Evolutionary conservation across 30 jellyfish, hydroid and myxozoan genomes (phyloP).

Genomic region (Clytia hemisphaerica): DNA sequence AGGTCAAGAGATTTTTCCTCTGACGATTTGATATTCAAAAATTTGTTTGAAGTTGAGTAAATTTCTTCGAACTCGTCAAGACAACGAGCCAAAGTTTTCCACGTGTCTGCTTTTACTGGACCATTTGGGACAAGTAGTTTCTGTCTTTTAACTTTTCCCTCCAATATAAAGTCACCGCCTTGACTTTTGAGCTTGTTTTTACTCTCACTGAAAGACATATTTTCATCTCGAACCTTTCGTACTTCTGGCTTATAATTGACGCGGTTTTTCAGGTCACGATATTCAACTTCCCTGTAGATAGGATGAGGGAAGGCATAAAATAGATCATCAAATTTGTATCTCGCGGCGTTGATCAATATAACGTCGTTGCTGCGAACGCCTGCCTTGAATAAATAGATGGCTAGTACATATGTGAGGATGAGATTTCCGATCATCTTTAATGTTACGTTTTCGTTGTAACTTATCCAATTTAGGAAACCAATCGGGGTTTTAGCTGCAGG

Average conservation of each 20-base stretch:
- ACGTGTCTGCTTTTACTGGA: neutral
- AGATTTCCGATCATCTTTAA: neutral
- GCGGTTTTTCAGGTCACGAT: neutral
- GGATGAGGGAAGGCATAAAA: no score
- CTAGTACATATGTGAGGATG: neutral
- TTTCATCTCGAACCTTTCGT: neutral
- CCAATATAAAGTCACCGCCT: conserved; percentile 1
- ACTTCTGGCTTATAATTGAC: neutral
- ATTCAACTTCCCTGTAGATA: neutral
- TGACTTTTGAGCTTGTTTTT: neutral
- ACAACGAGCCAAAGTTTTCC: conserved; percentile 5
- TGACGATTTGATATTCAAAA: no score
- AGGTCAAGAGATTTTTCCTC: no score
- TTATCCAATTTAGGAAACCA: neutral
- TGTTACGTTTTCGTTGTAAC: neutral
- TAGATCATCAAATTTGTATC: neutral
- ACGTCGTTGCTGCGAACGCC: neutral
- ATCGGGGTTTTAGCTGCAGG: accelerated
- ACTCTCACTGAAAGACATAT: neutral
- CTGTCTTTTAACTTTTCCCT: neutral
- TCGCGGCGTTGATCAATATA: neutral
- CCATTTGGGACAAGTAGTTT: neutral
- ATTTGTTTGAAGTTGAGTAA: no score
- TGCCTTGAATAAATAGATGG: neutral
- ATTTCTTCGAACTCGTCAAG: neutral